Base-by-base conservation (phyloP, 2,888 invertebrate genomes). In the Drosophila paramelanica region DNA sequence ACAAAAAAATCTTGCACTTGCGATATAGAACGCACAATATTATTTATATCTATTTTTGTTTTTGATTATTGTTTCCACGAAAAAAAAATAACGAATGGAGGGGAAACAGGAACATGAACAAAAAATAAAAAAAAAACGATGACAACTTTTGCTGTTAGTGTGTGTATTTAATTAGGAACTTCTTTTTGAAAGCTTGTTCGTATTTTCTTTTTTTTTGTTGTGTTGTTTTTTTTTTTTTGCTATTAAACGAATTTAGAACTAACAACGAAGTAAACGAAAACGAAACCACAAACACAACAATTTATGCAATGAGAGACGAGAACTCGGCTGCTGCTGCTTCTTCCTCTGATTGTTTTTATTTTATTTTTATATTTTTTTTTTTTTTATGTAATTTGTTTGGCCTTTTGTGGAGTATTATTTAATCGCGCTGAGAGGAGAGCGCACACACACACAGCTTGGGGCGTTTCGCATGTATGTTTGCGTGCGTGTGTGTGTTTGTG, bases 381-480 rank as follows among this genome's bases (percentile, higher is more conserved):
- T 64, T 73, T 72, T 83, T 83, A 81, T 88, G 71, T 88, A 81
- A 81, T 89, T 85, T 88, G 87, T 76, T 82, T 82, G 85, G 81
- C 76, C 81, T 88, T 85, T 83, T 76, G 81, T 68, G 81, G 82
- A 89, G 85, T 85, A 85, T 85, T 85, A 85, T 85, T 89, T 89
- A 85, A 85, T 85, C 89, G 79, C 79, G 70, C 71, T 49, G 68
- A 73, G 75, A 64, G 55, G 62, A 67, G 61, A 67, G 71, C 69
- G 66, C 57, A 43, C 33, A 69, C 42, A 59, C 57, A 75, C 45
- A 72, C 50, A 46, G 39, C 47, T 66, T 66, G 49, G 66, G 67
- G 65, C 67, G 65, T 66, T 66, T 65, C 46, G 55, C 43, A 31
- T 62, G 23, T 55, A 23, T 66, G 36, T 77, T 52, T 65, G 42